A percentile compares a stretch with the other conserved stretches of the same genome.
Evolutionary conservation across 1,140 invertebrate species (phyloP).

Genomic region (Aricia agestis): DNA sequence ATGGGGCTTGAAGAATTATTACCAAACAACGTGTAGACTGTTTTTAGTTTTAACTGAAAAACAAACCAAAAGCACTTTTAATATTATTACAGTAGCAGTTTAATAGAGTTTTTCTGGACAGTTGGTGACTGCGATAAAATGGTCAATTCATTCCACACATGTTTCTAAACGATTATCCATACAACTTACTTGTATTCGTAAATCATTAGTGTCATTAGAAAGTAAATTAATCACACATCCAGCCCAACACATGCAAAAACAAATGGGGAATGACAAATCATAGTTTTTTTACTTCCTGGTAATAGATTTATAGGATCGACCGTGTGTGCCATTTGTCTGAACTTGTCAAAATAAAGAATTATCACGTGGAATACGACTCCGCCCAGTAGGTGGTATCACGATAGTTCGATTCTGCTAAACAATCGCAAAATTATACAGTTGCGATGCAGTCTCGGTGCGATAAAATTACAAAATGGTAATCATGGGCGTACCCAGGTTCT

Average conservation of each 20-base stretch:
- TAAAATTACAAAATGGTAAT: too few relatives aligned
- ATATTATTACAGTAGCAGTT: too few relatives aligned
- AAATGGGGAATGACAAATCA: conserved; percentile 5
- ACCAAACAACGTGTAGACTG: too few relatives aligned
- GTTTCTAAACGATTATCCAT: background rate
- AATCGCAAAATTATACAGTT: too few relatives aligned
- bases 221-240: background rate
- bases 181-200: background rate
- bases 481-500: too few relatives aligned
- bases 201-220: background rate
- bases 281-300: conserved; percentile 36
- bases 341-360: conserved; percentile 58
- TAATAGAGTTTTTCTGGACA: too few relatives aligned
- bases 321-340: conserved; percentile 51
- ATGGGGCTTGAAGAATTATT: too few relatives aligned
- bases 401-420: too few relatives aligned
- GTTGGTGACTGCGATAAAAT: background rate
- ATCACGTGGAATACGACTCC: conserved; percentile 30
- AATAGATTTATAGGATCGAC: conserved; percentile 40
- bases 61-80: too few relatives aligned
- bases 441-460: too few relatives aligned
- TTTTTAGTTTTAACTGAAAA: too few relatives aligned
- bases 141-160: background rate
- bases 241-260: conserved; percentile 19
- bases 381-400: conserved; percentile 15